Base-by-base conservation (phyloP, 2,888 invertebrate genomes). In the Drosophila bunnanda region DNA sequence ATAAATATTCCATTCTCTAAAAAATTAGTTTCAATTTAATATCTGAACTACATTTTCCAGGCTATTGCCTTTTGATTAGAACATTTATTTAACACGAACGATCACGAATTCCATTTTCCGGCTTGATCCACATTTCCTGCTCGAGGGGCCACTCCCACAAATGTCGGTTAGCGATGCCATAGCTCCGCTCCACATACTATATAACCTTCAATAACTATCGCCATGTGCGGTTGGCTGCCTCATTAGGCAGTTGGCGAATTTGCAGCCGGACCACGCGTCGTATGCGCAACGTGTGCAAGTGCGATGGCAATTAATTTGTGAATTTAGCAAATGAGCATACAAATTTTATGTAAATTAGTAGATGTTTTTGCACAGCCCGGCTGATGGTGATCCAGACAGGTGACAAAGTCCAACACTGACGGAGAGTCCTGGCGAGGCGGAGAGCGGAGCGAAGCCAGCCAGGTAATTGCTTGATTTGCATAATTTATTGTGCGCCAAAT, bases 401-500 rank as follows among this genome's bases (percentile, higher is more conserved):
- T 77, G 77, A 65, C 75, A 75, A 75, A 55, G 58, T 58, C 55
- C 57, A 25, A 46, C 73, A 46, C 73, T 55, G 56, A 41, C 48
- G 48, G 36, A 62, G 41, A 38, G 25, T 25, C 36, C 36, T 36
- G 52, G 28, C 3, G 6, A 28, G n/a, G n/a, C 15, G 38, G 36
- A 46, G 74, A 83, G 76, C 17, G 54, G 66, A 36, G 66, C 67
- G 54, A 76, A 76, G 39, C 61, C 44, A 73, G 54, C n/a, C 60
- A 62, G 75, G 79, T 81, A 85, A 85, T 85, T 89, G 85, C 88
- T 80, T 82, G 82, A 86, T 86, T 89, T 87, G 76, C 88, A 86
- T 86, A 89, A 86, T 84, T 86, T 82, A 86, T 89, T 81, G 71
- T 71, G 46, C 74, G 66, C 39, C 75, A 22, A 58, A 57, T 60